These are phyloP conservation scores for Grammomys dolichurus DNA, from an alignment of 2,113 vertebrate species.

Conservation along the genomic window DNA sequence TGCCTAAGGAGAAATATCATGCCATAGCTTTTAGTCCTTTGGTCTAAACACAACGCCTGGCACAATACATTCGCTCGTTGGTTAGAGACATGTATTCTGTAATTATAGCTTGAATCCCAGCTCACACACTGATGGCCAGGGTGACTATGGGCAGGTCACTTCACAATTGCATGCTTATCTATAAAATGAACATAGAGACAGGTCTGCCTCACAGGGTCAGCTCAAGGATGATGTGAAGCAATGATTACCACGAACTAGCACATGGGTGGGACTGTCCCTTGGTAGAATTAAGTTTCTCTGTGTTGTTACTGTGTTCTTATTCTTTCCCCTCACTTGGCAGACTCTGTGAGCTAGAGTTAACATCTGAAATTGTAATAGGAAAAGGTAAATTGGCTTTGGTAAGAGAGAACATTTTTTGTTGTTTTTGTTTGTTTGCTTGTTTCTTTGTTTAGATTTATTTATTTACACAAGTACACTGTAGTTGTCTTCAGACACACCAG, in stretches of 20 bases:
- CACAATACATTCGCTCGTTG: not conserved
- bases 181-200: not conserved
- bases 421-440: too few relatives aligned
- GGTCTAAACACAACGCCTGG: not conserved
- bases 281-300: not conserved
- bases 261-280: not conserved
- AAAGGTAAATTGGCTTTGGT: conserved; percentile 54
- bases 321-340: conserved; percentile 30
- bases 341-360: conserved; percentile 60
- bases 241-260: not conserved
- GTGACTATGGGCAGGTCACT: not conserved
- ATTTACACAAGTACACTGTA: too few relatives aligned
- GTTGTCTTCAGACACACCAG: too few relatives aligned
- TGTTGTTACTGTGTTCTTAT: not conserved
- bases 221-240: not conserved
- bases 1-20: not conserved
- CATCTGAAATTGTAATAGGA: conserved; percentile 57
- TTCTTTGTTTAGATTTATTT: too few relatives aligned
- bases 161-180: not conserved
- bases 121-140: not conserved
- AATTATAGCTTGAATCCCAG: not conserved
- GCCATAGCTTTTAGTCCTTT: not conserved
- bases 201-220: not conserved
- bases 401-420: conserved; percentile 43
- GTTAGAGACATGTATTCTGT: not conserved